Evolutionary conservation across 2,113 vertebrate genomes (phyloP).

Genomic region (Gulo gulo): DNA sequence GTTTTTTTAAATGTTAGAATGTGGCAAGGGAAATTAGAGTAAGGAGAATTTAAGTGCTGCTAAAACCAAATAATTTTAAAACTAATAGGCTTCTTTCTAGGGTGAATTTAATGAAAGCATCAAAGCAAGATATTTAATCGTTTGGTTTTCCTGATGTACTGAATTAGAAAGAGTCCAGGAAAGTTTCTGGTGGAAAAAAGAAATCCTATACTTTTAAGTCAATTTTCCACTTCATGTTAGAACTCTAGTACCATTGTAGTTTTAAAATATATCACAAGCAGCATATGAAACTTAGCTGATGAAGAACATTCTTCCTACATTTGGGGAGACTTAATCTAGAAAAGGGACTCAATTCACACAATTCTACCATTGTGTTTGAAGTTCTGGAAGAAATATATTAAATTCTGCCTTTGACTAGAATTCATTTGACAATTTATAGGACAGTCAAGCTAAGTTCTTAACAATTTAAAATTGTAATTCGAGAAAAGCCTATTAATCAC

Average conservation of each 20-base stretch:
- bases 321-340: neutral
- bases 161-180: neutral
- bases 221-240: neutral
- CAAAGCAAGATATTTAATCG: neutral
- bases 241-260: neutral
- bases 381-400: neutral
- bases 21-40: neutral
- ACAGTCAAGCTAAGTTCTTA: neutral
- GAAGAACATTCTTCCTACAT: neutral
- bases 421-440: neutral
- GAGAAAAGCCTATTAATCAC: neutral
- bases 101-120: neutral
- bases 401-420: neutral
- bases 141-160: neutral
- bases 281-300: neutral
- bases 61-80: slow-evolving; percentile 26
- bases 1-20: slow-evolving; percentile 19
- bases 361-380: neutral
- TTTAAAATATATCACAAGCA: neutral
- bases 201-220: neutral
- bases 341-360: neutral
- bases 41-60: neutral
- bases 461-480: slow-evolving; percentile 10
- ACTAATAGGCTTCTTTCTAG: slow-evolving; percentile 28
- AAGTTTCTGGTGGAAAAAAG: neutral